Evolutionary conservation across 2,113 vertebrate genomes (phyloP).

Genomic region (Phocoena sinus): DNA sequence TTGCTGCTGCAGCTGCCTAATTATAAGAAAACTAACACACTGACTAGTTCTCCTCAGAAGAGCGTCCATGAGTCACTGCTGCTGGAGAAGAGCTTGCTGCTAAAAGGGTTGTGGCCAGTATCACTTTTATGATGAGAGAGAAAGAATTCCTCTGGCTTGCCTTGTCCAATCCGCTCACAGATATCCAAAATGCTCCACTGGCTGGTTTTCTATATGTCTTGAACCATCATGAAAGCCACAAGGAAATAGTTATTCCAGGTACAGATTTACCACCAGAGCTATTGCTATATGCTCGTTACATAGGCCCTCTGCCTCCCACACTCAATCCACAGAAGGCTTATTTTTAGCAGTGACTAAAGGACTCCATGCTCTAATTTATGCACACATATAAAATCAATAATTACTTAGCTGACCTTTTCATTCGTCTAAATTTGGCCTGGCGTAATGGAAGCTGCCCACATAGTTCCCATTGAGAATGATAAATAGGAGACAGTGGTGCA

Average conservation of each 20-base stretch:
- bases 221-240: constrained; percentile 16
- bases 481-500: constrained; percentile 67
- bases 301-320: constrained; percentile 51
- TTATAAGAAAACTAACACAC: constrained; percentile 65
- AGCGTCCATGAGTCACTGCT: constrained; percentile 59
- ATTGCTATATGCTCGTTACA: constrained; percentile 38
- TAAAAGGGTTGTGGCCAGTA: constrained; percentile 59
- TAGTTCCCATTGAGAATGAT: constrained; percentile 74
- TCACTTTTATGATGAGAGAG: constrained; percentile 59
- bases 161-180: background rate
- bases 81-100: constrained; percentile 39
- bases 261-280: constrained; percentile 31
- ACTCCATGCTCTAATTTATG: constrained; percentile 77
- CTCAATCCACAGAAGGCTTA: constrained; percentile 70
- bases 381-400: constrained; percentile 76
- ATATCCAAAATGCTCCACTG: constrained; percentile 22
- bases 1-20: background rate
- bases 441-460: constrained; percentile 74
- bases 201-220: background rate
- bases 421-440: constrained; percentile 76
- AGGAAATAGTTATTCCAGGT: constrained; percentile 29
- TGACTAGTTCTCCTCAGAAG: constrained; percentile 59
- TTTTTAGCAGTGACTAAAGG: constrained; percentile 72
- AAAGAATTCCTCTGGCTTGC: background rate
- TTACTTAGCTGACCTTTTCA: constrained; percentile 78